Conservation (phyloP, 2,113 vertebrate species). For the Apistogramma diplotaenia region DNA sequence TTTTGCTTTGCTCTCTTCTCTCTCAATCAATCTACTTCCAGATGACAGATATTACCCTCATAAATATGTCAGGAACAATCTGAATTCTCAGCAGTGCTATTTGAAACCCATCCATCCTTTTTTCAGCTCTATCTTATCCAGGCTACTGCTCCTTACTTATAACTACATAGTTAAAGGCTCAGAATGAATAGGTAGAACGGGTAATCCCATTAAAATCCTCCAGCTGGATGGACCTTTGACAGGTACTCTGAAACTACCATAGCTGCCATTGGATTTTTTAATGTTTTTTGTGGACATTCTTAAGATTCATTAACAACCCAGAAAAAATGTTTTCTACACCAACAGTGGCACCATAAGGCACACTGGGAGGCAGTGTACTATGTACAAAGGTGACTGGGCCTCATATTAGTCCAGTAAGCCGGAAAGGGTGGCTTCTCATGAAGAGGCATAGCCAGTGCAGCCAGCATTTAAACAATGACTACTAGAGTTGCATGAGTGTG, state of each 20-base stretch:
- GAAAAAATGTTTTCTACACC: neutral
- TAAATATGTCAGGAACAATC: constrained; percentile 29
- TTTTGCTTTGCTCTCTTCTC: too few relatives aligned
- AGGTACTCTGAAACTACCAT: neutral
- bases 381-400: too few relatives aligned
- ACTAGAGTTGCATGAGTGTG: too few relatives aligned
- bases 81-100: constrained; percentile 11
- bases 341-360: neutral
- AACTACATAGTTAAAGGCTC: constrained; percentile 4
- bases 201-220: constrained; percentile 13
- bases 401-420: too few relatives aligned
- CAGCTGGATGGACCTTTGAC: constrained; percentile 7
- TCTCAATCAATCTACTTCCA: constrained; percentile 48
- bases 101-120: constrained; percentile 43
- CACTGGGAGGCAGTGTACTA: too few relatives aligned
- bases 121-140: constrained; percentile 26
- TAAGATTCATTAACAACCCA: neutral
- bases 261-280: neutral
- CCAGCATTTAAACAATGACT: too few relatives aligned
- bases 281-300: neutral
- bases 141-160: constrained; percentile 1
- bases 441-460: too few relatives aligned
- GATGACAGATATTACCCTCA: constrained; percentile 37
- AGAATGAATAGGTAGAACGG: neutral
- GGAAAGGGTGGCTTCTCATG: too few relatives aligned